Percentiles rank a stretch among this genome's conserved stretches.
These are phyloP conservation scores for Aleiodes testaceus DNA, from an alignment of 2,888 invertebrate species.

Conservation along the genomic window DNA sequence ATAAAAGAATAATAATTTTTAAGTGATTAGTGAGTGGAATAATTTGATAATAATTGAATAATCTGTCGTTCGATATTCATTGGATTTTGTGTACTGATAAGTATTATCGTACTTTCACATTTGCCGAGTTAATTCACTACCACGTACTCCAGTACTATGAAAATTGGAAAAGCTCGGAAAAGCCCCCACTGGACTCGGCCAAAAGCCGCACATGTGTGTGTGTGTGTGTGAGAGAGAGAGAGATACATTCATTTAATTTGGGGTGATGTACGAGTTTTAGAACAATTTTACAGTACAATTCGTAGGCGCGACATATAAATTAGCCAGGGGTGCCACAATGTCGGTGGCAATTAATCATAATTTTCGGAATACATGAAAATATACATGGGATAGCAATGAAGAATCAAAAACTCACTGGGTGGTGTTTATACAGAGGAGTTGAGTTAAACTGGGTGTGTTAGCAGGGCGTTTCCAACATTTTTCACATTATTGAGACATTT, in stretches of 20 bases:
- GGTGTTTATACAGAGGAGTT: conserved; percentile 9
- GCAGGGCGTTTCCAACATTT: conserved; percentile 21
- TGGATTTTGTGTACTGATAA: conserved; percentile 10
- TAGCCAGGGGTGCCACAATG: conserved; percentile 26
- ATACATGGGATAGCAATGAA: conserved; percentile 33
- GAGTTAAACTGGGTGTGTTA: conserved; percentile 25
- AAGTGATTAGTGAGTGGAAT: neutral
- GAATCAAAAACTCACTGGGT: conserved; percentile 33
- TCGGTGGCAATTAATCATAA: conserved; percentile 41
- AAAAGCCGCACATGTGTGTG: no score
- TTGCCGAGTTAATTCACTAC: conserved; percentile 12
- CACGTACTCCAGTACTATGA: neutral
- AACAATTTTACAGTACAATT: conserved; percentile 61
- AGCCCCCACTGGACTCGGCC: conserved; percentile 20
- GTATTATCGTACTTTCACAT: conserved; percentile 14
- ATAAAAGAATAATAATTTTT: neutral
- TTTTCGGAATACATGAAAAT: conserved; percentile 37
- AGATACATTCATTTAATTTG: conserved; percentile 53
- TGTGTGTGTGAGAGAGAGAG: neutral
- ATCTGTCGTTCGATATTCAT: conserved; percentile 9
- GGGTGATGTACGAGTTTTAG: conserved; percentile 60
- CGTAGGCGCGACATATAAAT: conserved; percentile 44
- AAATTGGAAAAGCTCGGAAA: neutral
- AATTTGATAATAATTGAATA: conserved; percentile 15
- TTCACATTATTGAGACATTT: neutral